These are phyloP conservation scores for Actinernus sp. DNA, from an alignment of 92 coral and sea anemone species.

Conservation along the genomic window DNA sequence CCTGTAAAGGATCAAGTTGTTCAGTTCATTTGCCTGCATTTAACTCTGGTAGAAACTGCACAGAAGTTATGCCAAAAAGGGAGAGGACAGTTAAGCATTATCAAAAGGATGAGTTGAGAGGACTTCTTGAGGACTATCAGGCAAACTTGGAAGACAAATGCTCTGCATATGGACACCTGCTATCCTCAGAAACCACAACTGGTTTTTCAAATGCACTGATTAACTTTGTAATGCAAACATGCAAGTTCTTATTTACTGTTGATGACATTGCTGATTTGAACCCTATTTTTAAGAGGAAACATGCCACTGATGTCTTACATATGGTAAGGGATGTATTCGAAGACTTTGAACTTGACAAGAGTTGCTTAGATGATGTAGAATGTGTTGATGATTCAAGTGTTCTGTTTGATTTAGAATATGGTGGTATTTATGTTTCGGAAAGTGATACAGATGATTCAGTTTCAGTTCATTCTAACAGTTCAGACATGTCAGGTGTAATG, in stretches of 20 bases:
- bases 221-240: constrained; percentile 37
- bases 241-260: constrained; percentile 38
- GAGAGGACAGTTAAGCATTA: constrained; percentile 9
- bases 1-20: constrained; percentile 15
- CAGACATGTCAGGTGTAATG: too few species aligned
- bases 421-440: constrained; percentile 10
- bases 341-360: constrained; percentile 2
- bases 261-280: constrained; percentile 21
- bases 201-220: constrained; percentile 35
- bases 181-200: constrained; percentile 51
- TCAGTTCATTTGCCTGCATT: background rate
- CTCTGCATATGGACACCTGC: constrained; percentile 13
- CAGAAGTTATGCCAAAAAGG: too few species aligned
- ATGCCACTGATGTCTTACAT: constrained; percentile 65
- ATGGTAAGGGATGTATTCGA: too few species aligned
- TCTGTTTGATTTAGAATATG: constrained; percentile 14
- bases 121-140: constrained; percentile 47
- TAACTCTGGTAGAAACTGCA: too few species aligned
- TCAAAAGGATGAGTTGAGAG: constrained; percentile 21
- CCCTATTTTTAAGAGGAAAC: constrained; percentile 43
- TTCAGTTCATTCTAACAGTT: too few species aligned
- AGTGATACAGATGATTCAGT: too few species aligned
- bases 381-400: too few species aligned
- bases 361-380: background rate
- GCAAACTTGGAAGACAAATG: constrained; percentile 11